phyloP scores from a whole-genome alignment of 2,888 invertebrate species.

The Platycnemis pennipes region DNA sequence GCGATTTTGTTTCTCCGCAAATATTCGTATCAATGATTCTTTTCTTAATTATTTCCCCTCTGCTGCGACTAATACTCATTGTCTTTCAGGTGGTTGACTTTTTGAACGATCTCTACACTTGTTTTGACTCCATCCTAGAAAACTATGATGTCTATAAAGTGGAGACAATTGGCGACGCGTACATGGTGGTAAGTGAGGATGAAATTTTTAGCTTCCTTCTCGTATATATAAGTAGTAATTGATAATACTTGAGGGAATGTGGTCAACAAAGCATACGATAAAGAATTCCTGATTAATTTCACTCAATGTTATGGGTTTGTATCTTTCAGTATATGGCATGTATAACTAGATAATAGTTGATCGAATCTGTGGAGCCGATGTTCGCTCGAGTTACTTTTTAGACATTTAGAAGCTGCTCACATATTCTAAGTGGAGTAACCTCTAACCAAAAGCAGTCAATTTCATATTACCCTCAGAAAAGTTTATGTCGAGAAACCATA shows the following conservation, averaged over 20 bases:
- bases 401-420: too few species aligned
- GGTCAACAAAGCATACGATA: not conserved
- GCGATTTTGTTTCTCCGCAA: too few species aligned
- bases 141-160: constrained; percentile 97
- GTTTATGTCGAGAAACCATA: too few species aligned
- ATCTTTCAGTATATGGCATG: too few species aligned
- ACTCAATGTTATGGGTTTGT: too few species aligned
- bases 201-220: not conserved
- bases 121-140: constrained; percentile 96
- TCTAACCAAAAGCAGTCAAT: too few species aligned
- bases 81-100: constrained; percentile 92
- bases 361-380: too few species aligned
- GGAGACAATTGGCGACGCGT: constrained; percentile 90
- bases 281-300: not conserved
- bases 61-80: too few species aligned
- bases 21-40: not conserved
- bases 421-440: too few species aligned
- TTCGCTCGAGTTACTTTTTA: too few species aligned
- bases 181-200: constrained; percentile 89
- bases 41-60: not conserved
- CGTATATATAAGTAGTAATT: not conserved
- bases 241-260: not conserved
- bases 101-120: constrained; percentile 95
- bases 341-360: too few species aligned
- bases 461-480: too few species aligned